A percentile compares a stretch with the other conserved stretches of the same genome.
Evolutionary conservation across 2,797 vertebrate species (phyloP).

Genomic region (Pseudocheirus occidentalis): DNA sequence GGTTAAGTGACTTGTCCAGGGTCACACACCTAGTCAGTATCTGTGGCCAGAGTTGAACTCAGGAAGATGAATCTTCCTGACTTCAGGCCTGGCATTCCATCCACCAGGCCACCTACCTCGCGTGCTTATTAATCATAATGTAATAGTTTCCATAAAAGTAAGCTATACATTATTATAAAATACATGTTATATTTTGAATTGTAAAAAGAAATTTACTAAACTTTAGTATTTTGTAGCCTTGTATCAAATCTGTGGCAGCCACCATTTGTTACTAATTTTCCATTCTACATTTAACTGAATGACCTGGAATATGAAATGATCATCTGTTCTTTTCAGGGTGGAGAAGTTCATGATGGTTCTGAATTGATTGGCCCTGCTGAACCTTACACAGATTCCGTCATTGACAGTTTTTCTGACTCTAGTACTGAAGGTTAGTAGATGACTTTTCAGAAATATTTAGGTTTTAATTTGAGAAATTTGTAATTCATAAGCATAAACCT

Average conservation of each 20-base stretch:
- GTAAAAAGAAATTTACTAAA: conserved; percentile 22
- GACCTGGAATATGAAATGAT: background rate
- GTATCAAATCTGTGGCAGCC: background rate
- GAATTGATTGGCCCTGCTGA: conserved; percentile 97
- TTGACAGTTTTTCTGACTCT: conserved; percentile 93
- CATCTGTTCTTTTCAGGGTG: conserved; percentile 87
- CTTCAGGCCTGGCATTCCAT: background rate
- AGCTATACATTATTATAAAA: background rate
- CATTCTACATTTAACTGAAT: background rate
- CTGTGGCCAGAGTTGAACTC: background rate
- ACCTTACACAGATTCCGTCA: conserved; percentile 88
- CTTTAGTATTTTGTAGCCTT: conserved; percentile 16
- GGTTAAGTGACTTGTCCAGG: background rate
- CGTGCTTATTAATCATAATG: background rate
- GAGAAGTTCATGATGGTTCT: conserved; percentile 94
- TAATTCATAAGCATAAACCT: background rate
- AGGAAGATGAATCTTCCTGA: background rate
- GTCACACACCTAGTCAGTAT: background rate
- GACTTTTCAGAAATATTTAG: background rate
- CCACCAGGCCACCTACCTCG: background rate
- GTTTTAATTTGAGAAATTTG: background rate
- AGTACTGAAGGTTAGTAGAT: conserved; percentile 91
- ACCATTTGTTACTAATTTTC: conserved; percentile 16
- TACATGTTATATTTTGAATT: background rate
- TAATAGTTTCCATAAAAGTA: background rate